Base-by-base conservation (phyloP, 1,140 invertebrate species). In the Lepeophtheirus salmonis region DNA sequence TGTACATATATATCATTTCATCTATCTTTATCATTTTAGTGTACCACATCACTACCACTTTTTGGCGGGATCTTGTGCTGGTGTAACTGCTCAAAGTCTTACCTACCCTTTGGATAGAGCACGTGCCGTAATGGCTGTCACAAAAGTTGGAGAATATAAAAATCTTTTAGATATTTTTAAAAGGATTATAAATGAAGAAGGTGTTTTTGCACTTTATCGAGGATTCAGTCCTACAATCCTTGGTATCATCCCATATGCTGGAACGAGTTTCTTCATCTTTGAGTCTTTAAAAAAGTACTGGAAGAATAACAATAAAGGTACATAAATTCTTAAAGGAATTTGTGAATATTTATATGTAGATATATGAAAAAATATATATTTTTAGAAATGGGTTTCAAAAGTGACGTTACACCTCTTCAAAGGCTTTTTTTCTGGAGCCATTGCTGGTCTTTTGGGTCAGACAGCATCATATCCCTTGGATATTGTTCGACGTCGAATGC, bases 21-120 rank as follows among this genome's bases (percentile, higher is more conserved):
- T n/a, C n/a, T n/a, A n/a, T n/a, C n/a, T n/a, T n/a, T n/a, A n/a
- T n/a, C n/a, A n/a, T n/a, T n/a, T n/a, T n/a, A n/a, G n/a, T n/a
- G n/a, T n/a, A n/a, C n/a, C n/a, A n/a, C n/a, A n/a, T n/a, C n/a
- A n/a, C n/a, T n/a, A n/a, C 26, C 75, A 84, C 63, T 88, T 94
- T 69, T 24, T 95, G 20, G 87, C 90, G 50, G 95, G 95, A 21
- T 88, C 90, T 2, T 70, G 97, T 64, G 94, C 95, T 17, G 89
- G 89, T 4, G 80, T 92, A 3, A 94, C 91, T 26, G 94, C 94
- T 10, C 89, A 92, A 67, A 80, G 82, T 22, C 70, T 85, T 12
- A 98, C 95, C 3, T 99, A 98, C 74, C 95, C 95, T 0, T 72
- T 99, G 62, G 95, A 99, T 73, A 73, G 97, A 68, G 91, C 91